These are phyloP conservation scores for Drosophila pseudoobscura DNA, from an alignment of 1,140 invertebrate genomes.

Conservation along the genomic window DNA sequence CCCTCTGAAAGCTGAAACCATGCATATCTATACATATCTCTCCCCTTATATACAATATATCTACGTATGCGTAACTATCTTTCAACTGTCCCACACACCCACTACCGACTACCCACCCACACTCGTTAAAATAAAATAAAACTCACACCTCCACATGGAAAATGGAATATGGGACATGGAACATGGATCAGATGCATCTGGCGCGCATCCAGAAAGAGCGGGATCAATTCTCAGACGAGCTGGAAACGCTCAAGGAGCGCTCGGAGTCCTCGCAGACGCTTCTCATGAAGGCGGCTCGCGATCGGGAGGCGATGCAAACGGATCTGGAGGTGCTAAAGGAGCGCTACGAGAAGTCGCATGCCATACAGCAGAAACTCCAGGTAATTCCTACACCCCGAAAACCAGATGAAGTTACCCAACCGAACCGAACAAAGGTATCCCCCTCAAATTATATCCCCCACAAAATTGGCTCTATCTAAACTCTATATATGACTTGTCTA, in stretches of 20 bases:
- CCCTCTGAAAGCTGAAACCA: neutral
- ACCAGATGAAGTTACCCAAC: slow-evolving; percentile 12
- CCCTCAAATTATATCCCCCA: slow-evolving; percentile 13
- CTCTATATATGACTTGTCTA: slow-evolving; percentile 40
- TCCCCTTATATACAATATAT: slow-evolving; percentile 49
- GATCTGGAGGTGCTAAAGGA: slow-evolving; percentile 94
- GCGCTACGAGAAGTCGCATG: slow-evolving; percentile 93
- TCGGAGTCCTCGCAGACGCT: slow-evolving; percentile 91
- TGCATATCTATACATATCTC: slow-evolving; percentile 18
- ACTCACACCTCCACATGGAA: slow-evolving; percentile 11
- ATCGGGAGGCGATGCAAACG: slow-evolving; percentile 91
- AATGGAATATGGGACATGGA: slow-evolving; percentile 9
- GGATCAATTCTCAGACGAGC: slow-evolving; percentile 91
- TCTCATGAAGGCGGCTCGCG: slow-evolving; percentile 91
- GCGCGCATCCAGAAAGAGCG: slow-evolving; percentile 93
- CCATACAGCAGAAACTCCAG: slow-evolving; percentile 92
- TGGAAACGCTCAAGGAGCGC: slow-evolving; percentile 91
- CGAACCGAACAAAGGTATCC: slow-evolving; percentile 11
- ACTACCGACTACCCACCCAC: neutral
- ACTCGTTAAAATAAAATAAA: slow-evolving; percentile 15
- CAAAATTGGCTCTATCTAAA: slow-evolving; percentile 41
- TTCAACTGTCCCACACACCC: slow-evolving; percentile 55
- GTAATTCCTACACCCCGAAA: slow-evolving; percentile 83
- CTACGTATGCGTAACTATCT: slow-evolving; percentile 67
- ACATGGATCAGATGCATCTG: slow-evolving; percentile 85